These are phyloP conservation scores for Brachionus rotundiformis DNA, from an alignment of 1,140 invertebrate species.

Conservation along the genomic window DNA sequence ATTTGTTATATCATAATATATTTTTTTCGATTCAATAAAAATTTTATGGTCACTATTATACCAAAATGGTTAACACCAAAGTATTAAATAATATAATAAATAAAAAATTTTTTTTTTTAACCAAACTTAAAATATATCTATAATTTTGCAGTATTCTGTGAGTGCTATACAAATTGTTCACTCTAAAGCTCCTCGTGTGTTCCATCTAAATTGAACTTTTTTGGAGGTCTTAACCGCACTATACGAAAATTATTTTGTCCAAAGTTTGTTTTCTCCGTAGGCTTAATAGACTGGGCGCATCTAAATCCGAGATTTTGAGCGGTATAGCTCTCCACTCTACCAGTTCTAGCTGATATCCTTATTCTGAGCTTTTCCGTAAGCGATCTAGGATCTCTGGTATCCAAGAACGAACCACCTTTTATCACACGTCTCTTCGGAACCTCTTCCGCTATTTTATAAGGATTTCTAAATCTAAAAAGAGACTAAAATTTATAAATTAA, in stretches of 20 bases:
- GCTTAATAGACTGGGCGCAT: slow-evolving; percentile 52
- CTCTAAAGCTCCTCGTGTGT: neutral
- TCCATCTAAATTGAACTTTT: neutral
- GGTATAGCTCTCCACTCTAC: slow-evolving; percentile 51
- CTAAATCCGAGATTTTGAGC: slow-evolving; percentile 56
- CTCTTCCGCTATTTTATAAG: slow-evolving; percentile 22
- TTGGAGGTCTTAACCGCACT: slow-evolving; percentile 28
- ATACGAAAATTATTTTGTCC: neutral
- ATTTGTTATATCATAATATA: too few relatives aligned
- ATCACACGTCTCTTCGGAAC: slow-evolving; percentile 27
- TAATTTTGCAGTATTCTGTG: neutral
- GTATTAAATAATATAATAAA: too few relatives aligned
- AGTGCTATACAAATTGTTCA: neutral
- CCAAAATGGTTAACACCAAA: too few relatives aligned
- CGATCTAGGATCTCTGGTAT: slow-evolving; percentile 52
- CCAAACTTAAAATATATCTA: neutral
- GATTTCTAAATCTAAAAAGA: slow-evolving; percentile 33
- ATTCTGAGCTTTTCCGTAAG: slow-evolving; percentile 47
- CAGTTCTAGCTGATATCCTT: slow-evolving; percentile 50
- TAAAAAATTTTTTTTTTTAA: neutral
- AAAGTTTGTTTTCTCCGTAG: neutral
- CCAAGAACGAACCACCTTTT: slow-evolving; percentile 56
- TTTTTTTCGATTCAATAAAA: too few relatives aligned
- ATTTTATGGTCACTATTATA: too few relatives aligned
- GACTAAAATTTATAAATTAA: neutral